These are phyloP conservation scores for Caenorhabditis japonica DNA, from an alignment of 2,888 invertebrate genomes.

Conservation along the genomic window DNA sequence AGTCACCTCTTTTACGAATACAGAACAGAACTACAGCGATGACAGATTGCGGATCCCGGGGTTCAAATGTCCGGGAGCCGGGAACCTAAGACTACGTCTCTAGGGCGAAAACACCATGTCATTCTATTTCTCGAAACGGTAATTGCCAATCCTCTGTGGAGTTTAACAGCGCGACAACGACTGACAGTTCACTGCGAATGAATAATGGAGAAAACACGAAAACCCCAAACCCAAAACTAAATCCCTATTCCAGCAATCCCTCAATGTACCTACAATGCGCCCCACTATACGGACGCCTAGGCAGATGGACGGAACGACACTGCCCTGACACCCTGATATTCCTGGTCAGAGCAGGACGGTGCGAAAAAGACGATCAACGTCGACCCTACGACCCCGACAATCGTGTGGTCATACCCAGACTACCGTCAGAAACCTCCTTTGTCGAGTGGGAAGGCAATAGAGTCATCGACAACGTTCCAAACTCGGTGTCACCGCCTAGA, in stretches of 20 bases:
- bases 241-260: constrained; percentile 27
- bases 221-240: too few species aligned
- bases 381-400: constrained; percentile 56
- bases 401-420: constrained; percentile 56
- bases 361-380: constrained; percentile 48
- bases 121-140: too few species aligned
- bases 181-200: too few species aligned
- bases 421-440: constrained; percentile 51
- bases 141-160: too few species aligned
- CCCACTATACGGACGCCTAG: constrained; percentile 55
- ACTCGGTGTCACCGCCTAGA: constrained; percentile 26
- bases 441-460: constrained; percentile 59
- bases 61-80: too few species aligned
- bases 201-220: too few species aligned
- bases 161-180: too few species aligned
- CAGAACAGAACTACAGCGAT: too few species aligned
- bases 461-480: constrained; percentile 34
- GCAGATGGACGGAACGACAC: constrained; percentile 57
- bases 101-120: too few species aligned
- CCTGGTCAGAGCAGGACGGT: constrained; percentile 48
- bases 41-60: too few species aligned
- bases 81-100: too few species aligned
- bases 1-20: too few species aligned
- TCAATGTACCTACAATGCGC: constrained; percentile 62
- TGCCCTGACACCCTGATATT: constrained; percentile 62